phyloP scores from a whole-genome alignment of 2,113 vertebrate species.

The Xiphias gladius region DNA sequence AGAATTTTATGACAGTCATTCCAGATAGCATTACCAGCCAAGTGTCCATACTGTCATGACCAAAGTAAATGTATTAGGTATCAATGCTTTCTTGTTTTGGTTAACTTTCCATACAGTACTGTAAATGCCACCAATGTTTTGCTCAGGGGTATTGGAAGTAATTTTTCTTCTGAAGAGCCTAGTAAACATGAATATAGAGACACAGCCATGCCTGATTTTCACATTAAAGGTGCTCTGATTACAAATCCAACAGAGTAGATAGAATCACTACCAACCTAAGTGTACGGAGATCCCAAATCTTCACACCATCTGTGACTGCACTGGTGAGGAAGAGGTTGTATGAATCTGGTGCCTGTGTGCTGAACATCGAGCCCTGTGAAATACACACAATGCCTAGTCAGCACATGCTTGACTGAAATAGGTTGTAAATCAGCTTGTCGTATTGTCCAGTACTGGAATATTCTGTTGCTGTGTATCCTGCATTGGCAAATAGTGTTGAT shows the following conservation, averaged over 20 bases:
- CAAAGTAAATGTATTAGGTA: neutral
- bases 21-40: neutral
- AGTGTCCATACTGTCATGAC: neutral
- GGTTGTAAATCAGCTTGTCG: conserved; percentile 45
- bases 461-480: conserved; percentile 3
- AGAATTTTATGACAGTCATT: neutral
- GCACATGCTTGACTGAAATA: conserved; percentile 45
- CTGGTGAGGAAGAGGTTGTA: conserved; percentile 91
- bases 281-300: conserved; percentile 92
- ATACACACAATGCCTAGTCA: conserved; percentile 39
- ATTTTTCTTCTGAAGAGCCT: neutral
- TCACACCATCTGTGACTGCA: conserved; percentile 89
- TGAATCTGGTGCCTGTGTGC: conserved; percentile 80
- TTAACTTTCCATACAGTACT: neutral
- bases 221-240: neutral
- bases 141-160: neutral
- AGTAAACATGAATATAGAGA: neutral
- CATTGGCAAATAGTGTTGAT: conserved; percentile 20
- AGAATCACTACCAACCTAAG: conserved; percentile 83
- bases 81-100: neutral
- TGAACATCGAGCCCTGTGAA: conserved; percentile 89
- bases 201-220: neutral
- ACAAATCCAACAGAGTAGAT: neutral
- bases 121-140: neutral
- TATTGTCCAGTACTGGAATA: conserved; percentile 23